Conservation (phyloP, 1,140 invertebrate genomes). For the Bombus consobrinus region DNA sequence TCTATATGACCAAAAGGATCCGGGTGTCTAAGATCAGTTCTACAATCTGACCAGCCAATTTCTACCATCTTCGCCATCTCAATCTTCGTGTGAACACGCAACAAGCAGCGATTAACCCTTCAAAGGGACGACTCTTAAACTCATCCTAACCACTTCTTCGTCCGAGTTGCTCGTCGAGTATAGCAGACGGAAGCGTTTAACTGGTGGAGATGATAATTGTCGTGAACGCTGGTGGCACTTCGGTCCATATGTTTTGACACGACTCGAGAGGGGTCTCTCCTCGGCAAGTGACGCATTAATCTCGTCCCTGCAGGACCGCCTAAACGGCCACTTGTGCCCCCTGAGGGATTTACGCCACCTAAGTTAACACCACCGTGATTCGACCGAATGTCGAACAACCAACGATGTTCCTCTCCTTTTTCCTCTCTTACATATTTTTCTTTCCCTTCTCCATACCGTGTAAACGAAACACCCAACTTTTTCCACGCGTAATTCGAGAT, state of each 20-base stretch:
- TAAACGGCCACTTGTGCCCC: constrained; percentile 21
- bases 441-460: neutral
- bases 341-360: constrained; percentile 12
- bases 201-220: constrained; percentile 33
- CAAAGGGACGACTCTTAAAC: neutral
- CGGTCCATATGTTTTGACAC: constrained; percentile 65
- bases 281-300: constrained; percentile 41
- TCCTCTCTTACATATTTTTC: neutral
- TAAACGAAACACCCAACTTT: constrained; percentile 45
- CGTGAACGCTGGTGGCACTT: constrained; percentile 28
- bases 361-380: neutral
- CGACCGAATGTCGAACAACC: neutral
- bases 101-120: constrained; percentile 13
- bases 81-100: neutral
- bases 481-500: constrained; percentile 64
- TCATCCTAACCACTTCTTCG: constrained; percentile 1
- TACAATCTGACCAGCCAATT: neutral
- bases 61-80: too few relatives aligned
- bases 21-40: neutral
- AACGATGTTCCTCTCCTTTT: neutral
- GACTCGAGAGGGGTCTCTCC: constrained; percentile 23
- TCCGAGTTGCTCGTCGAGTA: neutral
- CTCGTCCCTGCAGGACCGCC: neutral
- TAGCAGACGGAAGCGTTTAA: constrained; percentile 56
- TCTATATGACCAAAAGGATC: neutral